Evolutionary conservation across 2,888 invertebrate species (phyloP).

Genomic region (Cosmia trapezina): DNA sequence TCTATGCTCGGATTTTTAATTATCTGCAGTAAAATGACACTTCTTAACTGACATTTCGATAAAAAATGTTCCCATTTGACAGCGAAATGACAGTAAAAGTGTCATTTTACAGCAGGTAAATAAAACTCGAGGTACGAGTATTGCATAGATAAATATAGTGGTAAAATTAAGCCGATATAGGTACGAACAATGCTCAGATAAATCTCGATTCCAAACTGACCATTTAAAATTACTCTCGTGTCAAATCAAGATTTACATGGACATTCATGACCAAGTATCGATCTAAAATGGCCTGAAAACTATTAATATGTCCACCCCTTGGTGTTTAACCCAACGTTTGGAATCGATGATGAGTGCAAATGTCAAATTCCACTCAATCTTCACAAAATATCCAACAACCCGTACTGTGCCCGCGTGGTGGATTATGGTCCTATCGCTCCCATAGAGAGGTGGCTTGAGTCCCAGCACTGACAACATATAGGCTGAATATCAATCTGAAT

Average conservation of each 20-base stretch:
- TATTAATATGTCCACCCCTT: background rate
- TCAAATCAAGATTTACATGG: background rate
- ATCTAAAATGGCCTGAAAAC: background rate
- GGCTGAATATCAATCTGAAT: too few species aligned
- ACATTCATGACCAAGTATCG: background rate
- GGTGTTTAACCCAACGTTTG: background rate
- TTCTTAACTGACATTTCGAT: too few species aligned
- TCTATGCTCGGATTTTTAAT: too few species aligned
- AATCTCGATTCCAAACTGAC: slow-evolving; percentile 2
- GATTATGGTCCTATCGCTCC: too few species aligned
- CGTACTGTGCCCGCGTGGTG: background rate
- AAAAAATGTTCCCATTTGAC: too few species aligned
- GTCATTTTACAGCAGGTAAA: too few species aligned
- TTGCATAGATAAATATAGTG: background rate
- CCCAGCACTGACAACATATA: background rate
- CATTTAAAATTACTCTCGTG: background rate
- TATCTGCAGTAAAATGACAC: too few species aligned
- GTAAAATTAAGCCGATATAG: background rate
- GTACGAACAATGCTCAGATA: background rate
- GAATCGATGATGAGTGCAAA: background rate
- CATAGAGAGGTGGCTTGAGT: too few species aligned
- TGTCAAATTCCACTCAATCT: background rate
- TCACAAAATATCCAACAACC: too few species aligned
- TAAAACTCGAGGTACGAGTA: too few species aligned
- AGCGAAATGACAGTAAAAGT: too few species aligned